Percentiles rank a stretch among this genome's conserved stretches.
These are phyloP conservation scores for Halichoeres trimaculatus DNA, from an alignment of 2,113 vertebrate genomes.

Conservation along the genomic window DNA sequence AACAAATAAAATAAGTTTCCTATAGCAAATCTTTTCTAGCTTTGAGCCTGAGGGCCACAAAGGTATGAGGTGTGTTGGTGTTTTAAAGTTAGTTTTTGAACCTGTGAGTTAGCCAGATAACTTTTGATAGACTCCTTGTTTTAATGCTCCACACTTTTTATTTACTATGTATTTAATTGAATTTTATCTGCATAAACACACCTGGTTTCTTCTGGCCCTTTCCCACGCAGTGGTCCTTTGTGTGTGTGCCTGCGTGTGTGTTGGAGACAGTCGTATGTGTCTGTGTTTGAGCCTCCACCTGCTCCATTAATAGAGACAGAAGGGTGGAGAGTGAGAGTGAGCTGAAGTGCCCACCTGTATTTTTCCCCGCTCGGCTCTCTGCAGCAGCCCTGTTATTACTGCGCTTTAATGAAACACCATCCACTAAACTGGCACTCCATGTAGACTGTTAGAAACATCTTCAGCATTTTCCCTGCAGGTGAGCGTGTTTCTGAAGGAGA, in stretches of 20 bases:
- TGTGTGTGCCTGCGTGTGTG: constrained; percentile 4
- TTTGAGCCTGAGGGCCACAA: too few species aligned
- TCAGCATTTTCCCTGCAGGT: constrained; percentile 36
- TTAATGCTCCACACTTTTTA: constrained; percentile 8
- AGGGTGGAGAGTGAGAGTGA: background rate
- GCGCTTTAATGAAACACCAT: constrained; percentile 28
- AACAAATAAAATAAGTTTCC: too few species aligned
- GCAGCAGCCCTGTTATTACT: constrained; percentile 42
- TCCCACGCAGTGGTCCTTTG: constrained; percentile 2
- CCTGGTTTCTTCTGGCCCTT: constrained; percentile 31
- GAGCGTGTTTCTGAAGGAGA: constrained; percentile 27
- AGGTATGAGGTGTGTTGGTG: too few species aligned
- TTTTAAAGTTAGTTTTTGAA: background rate
- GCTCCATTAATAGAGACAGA: constrained; percentile 2
- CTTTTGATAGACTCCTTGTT: constrained; percentile 11
- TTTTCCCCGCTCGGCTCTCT: constrained; percentile 37
- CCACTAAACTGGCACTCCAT: constrained; percentile 8
- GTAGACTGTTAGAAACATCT: constrained; percentile 21
- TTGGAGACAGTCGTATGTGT: constrained; percentile 11
- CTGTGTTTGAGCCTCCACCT: constrained; percentile 9
- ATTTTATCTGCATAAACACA: constrained; percentile 32
- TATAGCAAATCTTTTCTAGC: too few species aligned
- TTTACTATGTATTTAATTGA: constrained; percentile 7
- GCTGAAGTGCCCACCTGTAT: constrained; percentile 31
- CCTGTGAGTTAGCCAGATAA: constrained; percentile 21